Conservation (phyloP, 2,113 vertebrate species). For the Columbina picui region DNA sequence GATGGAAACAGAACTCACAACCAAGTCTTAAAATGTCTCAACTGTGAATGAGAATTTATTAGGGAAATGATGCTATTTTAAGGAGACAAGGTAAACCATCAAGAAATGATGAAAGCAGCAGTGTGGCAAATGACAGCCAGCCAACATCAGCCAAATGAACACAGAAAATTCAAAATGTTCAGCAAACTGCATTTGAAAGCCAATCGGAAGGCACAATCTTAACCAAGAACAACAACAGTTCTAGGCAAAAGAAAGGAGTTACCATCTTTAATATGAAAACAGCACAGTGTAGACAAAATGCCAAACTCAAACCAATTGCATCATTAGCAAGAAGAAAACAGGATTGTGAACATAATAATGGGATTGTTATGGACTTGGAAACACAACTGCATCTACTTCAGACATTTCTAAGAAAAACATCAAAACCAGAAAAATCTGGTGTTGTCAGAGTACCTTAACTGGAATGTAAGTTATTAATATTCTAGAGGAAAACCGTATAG, state of each 20-base stretch:
- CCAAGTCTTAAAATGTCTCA: neutral
- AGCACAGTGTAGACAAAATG: neutral
- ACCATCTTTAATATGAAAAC: neutral
- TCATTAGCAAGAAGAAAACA: neutral
- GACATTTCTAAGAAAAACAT: neutral
- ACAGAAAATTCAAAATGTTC: neutral
- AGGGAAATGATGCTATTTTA: neutral
- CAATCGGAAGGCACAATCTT: neutral
- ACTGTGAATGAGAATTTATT: neutral
- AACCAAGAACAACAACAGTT: neutral
- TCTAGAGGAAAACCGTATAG: neutral
- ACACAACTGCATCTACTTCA: neutral
- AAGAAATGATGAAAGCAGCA: neutral
- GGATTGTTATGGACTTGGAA: neutral
- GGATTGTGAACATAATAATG: neutral
- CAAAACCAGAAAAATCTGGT: neutral
- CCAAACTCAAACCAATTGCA: neutral
- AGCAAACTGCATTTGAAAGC: neutral
- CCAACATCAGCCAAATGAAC: neutral
- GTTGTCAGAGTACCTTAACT: neutral
- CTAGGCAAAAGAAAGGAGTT: neutral
- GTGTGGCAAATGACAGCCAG: neutral
- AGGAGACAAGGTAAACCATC: neutral
- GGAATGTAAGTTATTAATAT: neutral
- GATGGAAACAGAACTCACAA: rapidly evolving